Evolutionary conservation across 2,113 vertebrate genomes (phyloP).

Genomic region (Stegastes partitus): DNA sequence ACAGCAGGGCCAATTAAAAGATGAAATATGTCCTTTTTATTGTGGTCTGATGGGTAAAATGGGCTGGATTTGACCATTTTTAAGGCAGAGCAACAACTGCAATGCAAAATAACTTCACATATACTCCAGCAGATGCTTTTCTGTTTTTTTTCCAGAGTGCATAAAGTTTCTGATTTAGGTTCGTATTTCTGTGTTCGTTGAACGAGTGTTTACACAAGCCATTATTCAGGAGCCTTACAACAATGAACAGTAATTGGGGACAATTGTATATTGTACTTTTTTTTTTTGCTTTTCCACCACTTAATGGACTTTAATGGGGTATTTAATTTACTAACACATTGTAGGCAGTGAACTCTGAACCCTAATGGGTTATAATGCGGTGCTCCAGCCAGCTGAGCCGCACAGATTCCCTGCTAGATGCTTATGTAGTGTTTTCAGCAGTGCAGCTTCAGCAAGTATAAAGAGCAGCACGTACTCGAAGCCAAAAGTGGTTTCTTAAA

Average conservation of each 20-base stretch:
- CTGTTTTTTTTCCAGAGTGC: neutral
- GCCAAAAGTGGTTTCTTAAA: constrained; percentile 28
- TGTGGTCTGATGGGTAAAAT: neutral
- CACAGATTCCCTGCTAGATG: constrained; percentile 32
- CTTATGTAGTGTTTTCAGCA: constrained; percentile 56
- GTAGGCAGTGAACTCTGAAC: constrained; percentile 65
- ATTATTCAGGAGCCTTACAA: constrained; percentile 25
- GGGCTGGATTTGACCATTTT: neutral
- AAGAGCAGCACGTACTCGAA: constrained; percentile 20
- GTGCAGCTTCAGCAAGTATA: constrained; percentile 58
- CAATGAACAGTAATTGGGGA: constrained; percentile 26
- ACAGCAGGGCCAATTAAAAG: neutral
- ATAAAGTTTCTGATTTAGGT: neutral
- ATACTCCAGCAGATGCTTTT: neutral
- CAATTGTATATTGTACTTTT: constrained; percentile 8
- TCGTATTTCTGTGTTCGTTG: constrained; percentile 1
- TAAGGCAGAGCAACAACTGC: neutral
- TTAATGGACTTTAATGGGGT: constrained; percentile 57
- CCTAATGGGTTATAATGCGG: constrained; percentile 49
- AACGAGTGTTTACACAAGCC: constrained; percentile 6
- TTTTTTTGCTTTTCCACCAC: constrained; percentile 31
- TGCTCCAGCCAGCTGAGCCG: constrained; percentile 48
- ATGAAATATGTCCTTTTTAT: neutral
- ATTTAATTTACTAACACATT: constrained; percentile 58
- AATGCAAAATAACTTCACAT: neutral